Evolutionary conservation across 2,113 vertebrate species (phyloP).

Genomic region (Sitta europaea): DNA sequence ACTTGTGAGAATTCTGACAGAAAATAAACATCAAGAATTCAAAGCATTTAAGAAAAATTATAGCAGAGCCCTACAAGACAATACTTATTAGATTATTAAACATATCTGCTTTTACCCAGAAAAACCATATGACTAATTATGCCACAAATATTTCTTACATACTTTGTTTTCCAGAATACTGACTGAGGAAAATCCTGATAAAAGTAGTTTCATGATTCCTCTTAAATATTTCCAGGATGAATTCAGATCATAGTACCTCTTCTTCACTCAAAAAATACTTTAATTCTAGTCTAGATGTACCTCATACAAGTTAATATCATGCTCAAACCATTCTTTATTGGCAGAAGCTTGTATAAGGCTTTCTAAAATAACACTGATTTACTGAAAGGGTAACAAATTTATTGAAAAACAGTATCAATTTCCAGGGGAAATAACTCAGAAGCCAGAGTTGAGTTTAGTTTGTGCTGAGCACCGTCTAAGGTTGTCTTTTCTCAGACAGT

Average conservation of each 20-base stretch:
- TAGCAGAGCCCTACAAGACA: background rate
- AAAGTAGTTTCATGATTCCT: background rate
- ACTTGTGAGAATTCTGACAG: background rate
- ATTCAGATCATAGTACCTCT: background rate
- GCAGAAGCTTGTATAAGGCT: background rate
- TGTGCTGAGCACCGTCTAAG: background rate
- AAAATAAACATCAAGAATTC: background rate
- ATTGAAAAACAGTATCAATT: background rate
- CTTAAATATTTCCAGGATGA: background rate
- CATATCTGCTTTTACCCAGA: background rate
- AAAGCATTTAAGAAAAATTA: background rate
- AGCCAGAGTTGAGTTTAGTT: background rate
- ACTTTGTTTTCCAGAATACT: background rate
- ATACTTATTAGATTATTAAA: background rate
- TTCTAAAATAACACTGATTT: background rate
- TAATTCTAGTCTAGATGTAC: background rate
- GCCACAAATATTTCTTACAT: background rate
- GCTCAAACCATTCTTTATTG: background rate
- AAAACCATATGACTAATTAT: background rate
- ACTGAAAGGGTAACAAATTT: background rate
- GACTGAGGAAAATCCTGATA: background rate
- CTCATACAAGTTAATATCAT: background rate
- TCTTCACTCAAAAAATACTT: background rate
- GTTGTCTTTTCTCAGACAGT: background rate
- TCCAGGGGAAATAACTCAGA: background rate